Evolutionary conservation across 2,113 vertebrate genomes (phyloP), one percentile per base, ranked within the genome.

Genomic region (Prietella phreatophila): DNA sequence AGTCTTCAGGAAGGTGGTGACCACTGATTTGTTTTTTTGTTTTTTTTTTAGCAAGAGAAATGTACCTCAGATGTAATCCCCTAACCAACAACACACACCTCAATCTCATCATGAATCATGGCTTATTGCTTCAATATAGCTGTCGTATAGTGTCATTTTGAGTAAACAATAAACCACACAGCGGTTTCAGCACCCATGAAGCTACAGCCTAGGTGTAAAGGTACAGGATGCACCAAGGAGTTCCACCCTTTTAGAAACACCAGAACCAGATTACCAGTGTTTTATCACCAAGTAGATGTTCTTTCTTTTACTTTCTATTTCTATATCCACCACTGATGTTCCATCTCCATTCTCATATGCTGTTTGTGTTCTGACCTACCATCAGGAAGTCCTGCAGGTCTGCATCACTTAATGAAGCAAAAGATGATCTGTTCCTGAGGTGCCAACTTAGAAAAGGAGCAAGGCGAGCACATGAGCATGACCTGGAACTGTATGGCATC

Each of bases 381-480:
- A 47, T 76, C 39, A 76, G 73, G 39, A 4, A 5, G 22, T 76
- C 20, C n/a, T 53, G 47, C 76, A 79, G 42, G 75, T 78, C 76
- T 55, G 76, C 27, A 19, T 79, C 50, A 79, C 47, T 80, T 80
- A 80, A 76, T 76, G 73, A 76, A 80, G 76, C 47, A 80, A 53
- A 80, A n/a, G 14, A 55, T 80, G 20, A 80, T 55, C 30, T 55
- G 50, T 9, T 50, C 76, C 47, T 8, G 47, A 80, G 47, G 5
- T 25, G 19, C 14, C 76, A 30, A 55, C 50, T n/a, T 25, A 53
- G 76, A 80, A 19, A 80, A 80, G 27, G 42, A 76, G 50, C 27
- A 30, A 30, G 27, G 30, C 0, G n/a, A 20, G 76, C 76, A 30
- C 27, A 53, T 30, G 25, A 53, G 25, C 11, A 27, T 50, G 22